Percentiles rank a stretch among this genome's conserved stretches.
Conservation (phyloP, 2,797 vertebrate species). For the Acestrorhynchus altus region DNA sequence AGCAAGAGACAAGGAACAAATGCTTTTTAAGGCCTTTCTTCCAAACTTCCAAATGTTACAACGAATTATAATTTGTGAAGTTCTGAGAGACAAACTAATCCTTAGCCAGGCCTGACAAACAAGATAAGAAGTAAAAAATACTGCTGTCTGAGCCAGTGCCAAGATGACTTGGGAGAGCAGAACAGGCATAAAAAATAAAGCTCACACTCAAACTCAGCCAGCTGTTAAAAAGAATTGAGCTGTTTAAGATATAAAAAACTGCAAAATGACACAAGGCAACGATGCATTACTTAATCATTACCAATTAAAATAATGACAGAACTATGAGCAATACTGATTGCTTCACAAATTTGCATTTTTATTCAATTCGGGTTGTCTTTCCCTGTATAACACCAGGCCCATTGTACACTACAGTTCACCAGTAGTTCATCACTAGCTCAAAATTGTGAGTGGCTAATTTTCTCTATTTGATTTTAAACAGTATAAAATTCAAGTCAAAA, state of each 20-base stretch:
- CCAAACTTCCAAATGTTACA: neutral
- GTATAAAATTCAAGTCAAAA: too few species aligned
- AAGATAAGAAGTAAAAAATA: slow-evolving; percentile 7
- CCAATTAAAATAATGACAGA: neutral
- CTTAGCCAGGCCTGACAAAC: neutral
- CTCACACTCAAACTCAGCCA: neutral
- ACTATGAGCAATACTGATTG: too few species aligned
- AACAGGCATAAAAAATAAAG: neutral
- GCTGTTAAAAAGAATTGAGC: too few species aligned
- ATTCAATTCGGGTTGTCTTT: too few species aligned
- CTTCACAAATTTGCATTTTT: too few species aligned
- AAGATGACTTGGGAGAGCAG: neutral
- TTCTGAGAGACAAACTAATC: neutral
- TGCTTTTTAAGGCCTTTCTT: neutral
- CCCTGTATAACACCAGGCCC: too few species aligned
- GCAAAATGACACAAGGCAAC: neutral
- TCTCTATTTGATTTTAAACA: too few species aligned
- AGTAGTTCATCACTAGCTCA: too few species aligned
- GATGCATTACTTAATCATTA: neutral
- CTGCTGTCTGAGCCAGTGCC: slow-evolving; percentile 17
- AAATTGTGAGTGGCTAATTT: too few species aligned
- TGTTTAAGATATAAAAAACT: neutral
- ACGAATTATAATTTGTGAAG: slow-evolving; percentile 11
- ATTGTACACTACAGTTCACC: too few species aligned
- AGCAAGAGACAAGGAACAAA: neutral